These are phyloP conservation scores for Axinella damicornis DNA, from an alignment of 37 sponge, comb jelly and placozoan genomes.

Conservation along the genomic window DNA sequence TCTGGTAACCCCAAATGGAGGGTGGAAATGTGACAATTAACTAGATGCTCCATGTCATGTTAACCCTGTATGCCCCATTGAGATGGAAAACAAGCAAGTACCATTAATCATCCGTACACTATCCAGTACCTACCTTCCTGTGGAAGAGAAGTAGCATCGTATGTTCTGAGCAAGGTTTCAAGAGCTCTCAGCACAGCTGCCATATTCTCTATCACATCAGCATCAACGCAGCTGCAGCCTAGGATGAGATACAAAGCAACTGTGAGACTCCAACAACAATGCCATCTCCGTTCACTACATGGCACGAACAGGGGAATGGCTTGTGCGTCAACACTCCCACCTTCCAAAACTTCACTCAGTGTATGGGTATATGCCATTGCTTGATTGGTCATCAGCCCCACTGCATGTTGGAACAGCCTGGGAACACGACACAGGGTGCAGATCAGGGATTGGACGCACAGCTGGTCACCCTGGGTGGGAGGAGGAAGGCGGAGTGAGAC, in stretches of 20 bases:
- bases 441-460: background rate
- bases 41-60: too few species aligned
- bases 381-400: background rate
- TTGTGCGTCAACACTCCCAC: background rate
- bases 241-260: background rate
- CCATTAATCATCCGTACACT: background rate
- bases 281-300: too few species aligned
- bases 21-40: too few species aligned
- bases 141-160: background rate
- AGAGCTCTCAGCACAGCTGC: background rate
- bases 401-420: background rate
- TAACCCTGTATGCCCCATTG: too few species aligned
- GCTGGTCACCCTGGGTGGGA: conserved; percentile 2
- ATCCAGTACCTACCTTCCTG: conserved; percentile 3
- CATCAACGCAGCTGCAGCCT: conserved; percentile 2
- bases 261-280: too few species aligned
- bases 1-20: too few species aligned
- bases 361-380: background rate
- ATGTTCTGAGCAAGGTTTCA: conserved; percentile 15
- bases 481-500: background rate
- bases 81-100: too few species aligned
- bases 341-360: background rate
- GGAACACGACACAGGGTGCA: conserved; percentile 9
- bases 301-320: too few species aligned
- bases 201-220: background rate